Evolutionary conservation across 2,113 vertebrate genomes (phyloP).

Genomic region (Pygoscelis adeliae): DNA sequence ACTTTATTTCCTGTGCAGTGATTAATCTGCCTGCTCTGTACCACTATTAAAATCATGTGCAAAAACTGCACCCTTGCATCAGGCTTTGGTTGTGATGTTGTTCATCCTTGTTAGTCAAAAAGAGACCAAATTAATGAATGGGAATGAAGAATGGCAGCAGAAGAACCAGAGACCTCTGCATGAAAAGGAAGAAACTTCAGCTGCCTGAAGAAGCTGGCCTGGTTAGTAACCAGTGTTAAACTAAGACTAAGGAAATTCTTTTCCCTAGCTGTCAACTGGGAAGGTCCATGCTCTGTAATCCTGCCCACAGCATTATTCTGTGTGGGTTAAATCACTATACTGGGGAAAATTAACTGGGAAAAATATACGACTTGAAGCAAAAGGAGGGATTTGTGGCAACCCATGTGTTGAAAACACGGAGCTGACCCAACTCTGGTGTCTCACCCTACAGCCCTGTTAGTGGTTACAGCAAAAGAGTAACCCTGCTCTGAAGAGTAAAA

Average conservation of each 20-base stretch:
- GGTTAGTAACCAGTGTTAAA: not conserved
- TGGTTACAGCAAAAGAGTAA: not conserved
- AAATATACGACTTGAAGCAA: not conserved
- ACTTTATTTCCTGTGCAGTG: not conserved
- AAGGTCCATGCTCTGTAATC: not conserved
- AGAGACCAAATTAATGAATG: not conserved
- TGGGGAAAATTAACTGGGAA: not conserved
- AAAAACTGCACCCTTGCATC: not conserved
- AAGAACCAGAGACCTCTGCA: not conserved
- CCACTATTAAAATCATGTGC: not conserved
- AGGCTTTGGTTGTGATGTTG: not conserved
- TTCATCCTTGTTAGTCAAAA: not conserved
- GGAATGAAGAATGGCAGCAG: not conserved
- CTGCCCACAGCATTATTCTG: not conserved
- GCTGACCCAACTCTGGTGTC: too few relatives aligned
- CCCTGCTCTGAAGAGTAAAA: not conserved
- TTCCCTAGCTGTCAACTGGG: not conserved
- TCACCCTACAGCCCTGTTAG: not conserved
- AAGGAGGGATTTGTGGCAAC: not conserved
- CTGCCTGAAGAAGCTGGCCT: not conserved
- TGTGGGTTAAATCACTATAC: not conserved
- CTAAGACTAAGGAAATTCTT: not conserved
- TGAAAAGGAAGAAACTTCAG: not conserved
- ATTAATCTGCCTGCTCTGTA: not conserved
- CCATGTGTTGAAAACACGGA: not conserved